These are phyloP conservation scores for Pseudomyrmex sp. DNA, from an alignment of 1,140 invertebrate genomes.

Conservation along the genomic window DNA sequence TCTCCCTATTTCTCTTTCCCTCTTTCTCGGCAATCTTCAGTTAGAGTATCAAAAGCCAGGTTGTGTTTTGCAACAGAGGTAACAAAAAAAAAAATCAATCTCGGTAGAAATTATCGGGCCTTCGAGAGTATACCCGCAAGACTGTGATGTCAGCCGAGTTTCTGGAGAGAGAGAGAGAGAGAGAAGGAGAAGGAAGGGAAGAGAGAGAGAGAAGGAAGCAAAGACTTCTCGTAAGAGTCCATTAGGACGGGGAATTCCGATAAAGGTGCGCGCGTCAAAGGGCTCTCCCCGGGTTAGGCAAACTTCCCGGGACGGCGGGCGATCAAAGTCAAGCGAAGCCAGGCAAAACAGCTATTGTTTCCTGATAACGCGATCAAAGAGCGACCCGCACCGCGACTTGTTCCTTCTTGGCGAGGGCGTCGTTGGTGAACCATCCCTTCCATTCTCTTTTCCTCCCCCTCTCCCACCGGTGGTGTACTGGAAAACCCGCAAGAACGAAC, in stretches of 20 bases:
- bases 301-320: constrained; percentile 61
- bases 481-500: constrained; percentile 61
- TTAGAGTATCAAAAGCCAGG: background rate
- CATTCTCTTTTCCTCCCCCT: too few species aligned
- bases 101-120: constrained; percentile 24
- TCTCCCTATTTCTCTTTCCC: too few species aligned
- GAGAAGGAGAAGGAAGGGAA: too few species aligned
- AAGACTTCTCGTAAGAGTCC: constrained; percentile 59
- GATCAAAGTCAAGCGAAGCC: constrained; percentile 70
- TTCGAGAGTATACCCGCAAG: constrained; percentile 20
- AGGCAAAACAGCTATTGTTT: constrained; percentile 73
- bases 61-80: constrained; percentile 38
- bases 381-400: constrained; percentile 39
- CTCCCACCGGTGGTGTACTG: constrained; percentile 1
- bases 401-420: constrained; percentile 30
- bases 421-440: constrained; percentile 42
- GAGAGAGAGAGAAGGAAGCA: background rate
- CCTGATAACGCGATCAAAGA: constrained; percentile 67
- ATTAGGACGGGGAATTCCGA: constrained; percentile 71
- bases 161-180: background rate
- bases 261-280: constrained; percentile 65
- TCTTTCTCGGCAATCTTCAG: too few species aligned
- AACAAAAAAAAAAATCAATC: constrained; percentile 31
- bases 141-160: constrained; percentile 2
- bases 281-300: constrained; percentile 59